Evolutionary conservation across 2,888 invertebrate species (phyloP), one percentile per base, ranked within the genome.

Genomic region (Brassicogethes aeneus): DNA sequence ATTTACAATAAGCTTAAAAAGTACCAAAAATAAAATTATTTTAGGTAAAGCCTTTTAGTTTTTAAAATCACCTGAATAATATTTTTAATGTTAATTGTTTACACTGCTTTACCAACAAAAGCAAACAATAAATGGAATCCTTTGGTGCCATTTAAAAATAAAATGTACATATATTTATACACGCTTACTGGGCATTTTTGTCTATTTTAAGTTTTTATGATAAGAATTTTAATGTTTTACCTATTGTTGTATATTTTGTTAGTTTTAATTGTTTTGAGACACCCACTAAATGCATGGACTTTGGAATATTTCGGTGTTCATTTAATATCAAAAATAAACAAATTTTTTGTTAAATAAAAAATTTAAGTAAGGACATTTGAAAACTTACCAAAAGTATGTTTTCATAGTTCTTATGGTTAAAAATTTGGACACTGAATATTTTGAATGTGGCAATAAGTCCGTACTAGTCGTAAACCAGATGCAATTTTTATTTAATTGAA

Each of bases 91-190:
- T 7, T 23, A 23, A 23, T 23, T 23, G 5, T 23, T 23, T 33
- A 13, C 33, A 33, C n/a, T 33, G 14, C 33, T 13, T 12, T n/a
- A 8, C 33, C 5, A 33, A 33, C 33, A 7, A 33, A 5, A n/a
- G 16, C 23, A 23, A 10, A 35, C 8, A 35, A 12, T 10, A 17
- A 17, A 55, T 55, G 55, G 55, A 55, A 55, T 55, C 55, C 47
- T 47, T 53, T 47, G 55, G 55, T 55, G 55, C 55, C 55, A 55
- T 55, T 52, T 34, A 45, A 32, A 42, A 47, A 44, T n/a, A 40
- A 44, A 34, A 40, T 41, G 45, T 47, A 51, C 43, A 52, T 50
- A 52, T 53, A 49, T 51, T 44, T 46, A 43, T 47, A 47, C 40
- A 47, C 47, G 53, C 53, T 51, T 51, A 47, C 40, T 41, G 46